Base-by-base conservation (phyloP, 2,113 vertebrate genomes). In the Seriola dumerili region DNA sequence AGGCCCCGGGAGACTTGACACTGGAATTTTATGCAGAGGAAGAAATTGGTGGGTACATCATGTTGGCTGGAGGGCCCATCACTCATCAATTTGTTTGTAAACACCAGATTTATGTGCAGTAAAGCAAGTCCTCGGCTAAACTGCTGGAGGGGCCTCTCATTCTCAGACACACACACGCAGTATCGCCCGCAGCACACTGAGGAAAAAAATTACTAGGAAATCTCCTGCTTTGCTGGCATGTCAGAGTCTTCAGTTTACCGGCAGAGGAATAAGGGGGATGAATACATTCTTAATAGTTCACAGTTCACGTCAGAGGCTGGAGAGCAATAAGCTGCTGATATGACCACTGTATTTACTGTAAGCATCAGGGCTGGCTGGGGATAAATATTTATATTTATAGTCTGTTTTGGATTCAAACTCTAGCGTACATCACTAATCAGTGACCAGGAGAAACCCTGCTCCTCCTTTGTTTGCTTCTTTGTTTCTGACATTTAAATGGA, bases 71-170 rank as follows among this genome's bases (percentile, higher is more conserved):
- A 88, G 92, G 94, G 89, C 74, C 90, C 92, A 89, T 91, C 92
- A 94, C 92, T 95, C 94, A 93, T 94, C 94, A 93, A 88, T 94
- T 90, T 95, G 94, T 95, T 95, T 93, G 95, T 94, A 95, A 95
- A 95, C 92, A 94, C 75, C 92, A 94, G 91, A 95, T 95, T 95
- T 94, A 90, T 89, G 91, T 78, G 87, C 90, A 90, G 87, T 80
- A 93, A 94, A 94, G 93, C 90, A 90, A 91, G 90, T 91, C 88
- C 62, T 82, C 67, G 72, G 80, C 79, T 92, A 72, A 75, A 85
- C 65, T 72, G 85, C 91, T 84, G 59, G 59, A 91, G 86, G 86
- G 90, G 87, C 73, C 50, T 40, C 48, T 17, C 46, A 40, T 76
- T 11, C 86, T 63, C 78, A 66, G 23, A 74, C 54, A 65, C 76